Percentiles rank a stretch among this genome's conserved stretches.
phyloP scores from a whole-genome alignment of 2,797 vertebrate species.

The Rhadinocentrus ornatus region DNA sequence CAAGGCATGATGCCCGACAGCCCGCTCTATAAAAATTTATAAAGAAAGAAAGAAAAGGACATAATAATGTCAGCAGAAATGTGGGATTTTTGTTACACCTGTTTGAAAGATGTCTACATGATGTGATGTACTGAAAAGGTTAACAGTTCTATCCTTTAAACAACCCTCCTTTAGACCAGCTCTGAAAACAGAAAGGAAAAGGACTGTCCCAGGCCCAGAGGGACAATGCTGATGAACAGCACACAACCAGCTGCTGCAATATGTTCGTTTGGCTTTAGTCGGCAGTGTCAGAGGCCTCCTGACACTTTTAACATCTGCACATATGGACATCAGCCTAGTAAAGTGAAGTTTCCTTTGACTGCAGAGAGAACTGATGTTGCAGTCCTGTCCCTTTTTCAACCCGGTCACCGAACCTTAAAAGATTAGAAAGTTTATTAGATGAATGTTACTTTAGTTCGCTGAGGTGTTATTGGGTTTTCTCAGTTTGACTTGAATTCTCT shows the following conservation, averaged over 20 bases:
- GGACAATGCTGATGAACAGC: conserved; percentile 63
- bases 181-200: conserved; percentile 55
- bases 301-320: conserved; percentile 65
- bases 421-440: conserved; percentile 14
- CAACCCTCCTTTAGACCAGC: conserved; percentile 54
- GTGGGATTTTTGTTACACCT: conserved; percentile 39
- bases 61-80: conserved; percentile 28
- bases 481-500: conserved; percentile 2
- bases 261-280: conserved; percentile 59
- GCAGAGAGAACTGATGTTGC: conserved; percentile 16
- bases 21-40: conserved; percentile 42
- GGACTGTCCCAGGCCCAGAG: conserved; percentile 53
- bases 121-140: conserved; percentile 62
- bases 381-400: background rate
- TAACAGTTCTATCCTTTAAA: conserved; percentile 68
- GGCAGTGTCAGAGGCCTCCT: conserved; percentile 56
- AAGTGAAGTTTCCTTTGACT: conserved; percentile 49
- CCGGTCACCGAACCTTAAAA: conserved; percentile 5
- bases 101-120: conserved; percentile 53
- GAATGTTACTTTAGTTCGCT: conserved; percentile 9
- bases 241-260: conserved; percentile 66
- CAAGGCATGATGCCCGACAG: conserved; percentile 47
- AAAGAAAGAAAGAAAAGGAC: conserved; percentile 47
- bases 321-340: conserved; percentile 56
- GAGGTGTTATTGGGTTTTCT: background rate